Conservation (phyloP, 2,888 invertebrate genomes). For the Litoditis marina region DNA sequence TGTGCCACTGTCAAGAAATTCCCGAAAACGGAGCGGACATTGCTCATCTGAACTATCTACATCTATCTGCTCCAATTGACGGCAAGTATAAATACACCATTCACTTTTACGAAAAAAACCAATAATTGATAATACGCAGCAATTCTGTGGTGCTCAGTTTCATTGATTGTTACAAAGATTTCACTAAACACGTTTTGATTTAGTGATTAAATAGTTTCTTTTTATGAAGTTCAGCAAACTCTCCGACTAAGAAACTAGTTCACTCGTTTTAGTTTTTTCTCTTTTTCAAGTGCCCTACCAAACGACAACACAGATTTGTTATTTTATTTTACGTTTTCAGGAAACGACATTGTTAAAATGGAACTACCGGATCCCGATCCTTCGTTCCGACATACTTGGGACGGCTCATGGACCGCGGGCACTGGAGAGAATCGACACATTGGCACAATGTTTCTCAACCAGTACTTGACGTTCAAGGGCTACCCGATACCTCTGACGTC, state of each 20-base stretch:
- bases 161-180: too few relatives aligned
- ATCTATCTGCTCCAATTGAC: conserved; percentile 62
- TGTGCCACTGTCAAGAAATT: conserved; percentile 71
- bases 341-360: conserved; percentile 42
- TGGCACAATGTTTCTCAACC: conserved; percentile 70
- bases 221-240: neutral
- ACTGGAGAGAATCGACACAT: conserved; percentile 68
- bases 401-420: conserved; percentile 68
- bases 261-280: too few relatives aligned
- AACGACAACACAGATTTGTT: too few relatives aligned
- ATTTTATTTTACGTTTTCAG: too few relatives aligned
- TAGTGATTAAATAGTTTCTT: neutral
- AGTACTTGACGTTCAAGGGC: conserved; percentile 62
- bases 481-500: conserved; percentile 35
- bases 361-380: conserved; percentile 39
- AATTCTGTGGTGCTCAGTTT: neutral
- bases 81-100: neutral
- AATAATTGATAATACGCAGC: neutral
- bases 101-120: neutral
- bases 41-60: conserved; percentile 77
- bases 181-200: too few relatives aligned
- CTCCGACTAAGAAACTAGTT: too few relatives aligned
- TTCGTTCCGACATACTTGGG: conserved; percentile 68
- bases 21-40: conserved; percentile 86
- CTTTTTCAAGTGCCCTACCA: too few relatives aligned